Percentiles rank a stretch among this genome's conserved stretches.
phyloP scores from a whole-genome alignment of 2,888 invertebrate genomes.

The Syrista parreyssii region DNA sequence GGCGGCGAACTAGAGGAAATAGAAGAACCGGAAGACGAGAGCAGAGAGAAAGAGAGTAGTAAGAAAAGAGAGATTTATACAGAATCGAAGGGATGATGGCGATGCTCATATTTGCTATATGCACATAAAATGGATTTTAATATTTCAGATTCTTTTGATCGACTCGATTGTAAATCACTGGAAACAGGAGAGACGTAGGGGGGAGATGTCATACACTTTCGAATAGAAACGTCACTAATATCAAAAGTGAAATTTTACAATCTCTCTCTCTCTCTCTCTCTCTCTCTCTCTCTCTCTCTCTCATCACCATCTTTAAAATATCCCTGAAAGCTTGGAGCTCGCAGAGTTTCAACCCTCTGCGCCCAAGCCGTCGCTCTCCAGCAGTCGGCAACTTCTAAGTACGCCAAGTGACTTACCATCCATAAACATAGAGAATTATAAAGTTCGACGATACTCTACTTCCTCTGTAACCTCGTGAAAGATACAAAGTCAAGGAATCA shows the following conservation, averaged over 20 bases:
- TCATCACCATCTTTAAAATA: background rate
- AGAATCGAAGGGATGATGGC: background rate
- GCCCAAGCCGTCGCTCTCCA: background rate
- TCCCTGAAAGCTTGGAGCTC: background rate
- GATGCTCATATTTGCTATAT: slow-evolving; percentile 12
- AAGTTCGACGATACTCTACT: background rate
- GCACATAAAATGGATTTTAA: slow-evolving; percentile 12
- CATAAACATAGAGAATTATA: background rate
- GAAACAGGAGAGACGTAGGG: too few relatives aligned
- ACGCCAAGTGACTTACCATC: background rate
- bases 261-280: too few relatives aligned
- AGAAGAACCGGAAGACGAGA: background rate
- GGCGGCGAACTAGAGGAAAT: background rate
- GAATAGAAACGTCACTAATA: background rate
- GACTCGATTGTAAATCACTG: background rate
- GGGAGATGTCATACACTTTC: background rate
- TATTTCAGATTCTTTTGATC: slow-evolving; percentile 7
- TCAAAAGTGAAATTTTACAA: background rate
- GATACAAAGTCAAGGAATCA: background rate
- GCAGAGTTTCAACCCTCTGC: background rate
- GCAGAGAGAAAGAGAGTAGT: background rate
- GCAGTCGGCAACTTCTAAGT: background rate
- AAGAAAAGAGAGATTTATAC: background rate
- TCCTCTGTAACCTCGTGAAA: background rate
- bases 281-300: background rate